phyloP scores from a whole-genome alignment of 1,140 invertebrate species.

The Sycophaga agraensis region DNA sequence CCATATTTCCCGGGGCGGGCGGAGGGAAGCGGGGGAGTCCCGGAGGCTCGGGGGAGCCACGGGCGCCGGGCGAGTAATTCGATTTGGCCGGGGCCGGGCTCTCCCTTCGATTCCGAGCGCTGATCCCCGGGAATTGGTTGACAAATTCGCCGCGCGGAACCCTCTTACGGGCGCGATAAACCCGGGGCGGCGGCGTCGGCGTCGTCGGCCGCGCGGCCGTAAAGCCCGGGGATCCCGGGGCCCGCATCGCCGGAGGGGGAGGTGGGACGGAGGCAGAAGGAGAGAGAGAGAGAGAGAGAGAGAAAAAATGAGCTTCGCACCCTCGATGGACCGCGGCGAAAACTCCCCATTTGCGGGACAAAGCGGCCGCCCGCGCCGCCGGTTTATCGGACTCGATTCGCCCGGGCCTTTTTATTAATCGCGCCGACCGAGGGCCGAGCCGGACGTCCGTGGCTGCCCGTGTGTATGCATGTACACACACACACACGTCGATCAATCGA shows the following conservation, averaged over 20 bases:
- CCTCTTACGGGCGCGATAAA: conserved; percentile 44
- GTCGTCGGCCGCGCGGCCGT: too few species aligned
- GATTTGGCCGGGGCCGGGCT: conserved; percentile 36
- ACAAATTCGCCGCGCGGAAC: conserved; percentile 36
- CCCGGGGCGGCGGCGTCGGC: too few species aligned
- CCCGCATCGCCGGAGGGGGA: conserved; percentile 14
- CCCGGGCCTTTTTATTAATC: not conserved
- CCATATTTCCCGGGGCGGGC: too few species aligned
- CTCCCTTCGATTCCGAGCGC: conserved; percentile 39
- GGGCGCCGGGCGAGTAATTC: conserved; percentile 40
- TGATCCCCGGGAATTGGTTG: conserved; percentile 43
- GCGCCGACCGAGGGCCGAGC: not conserved
- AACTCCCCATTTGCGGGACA: conserved; percentile 43
- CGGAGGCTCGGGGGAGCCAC: too few species aligned
- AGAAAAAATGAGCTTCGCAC: conserved; percentile 38
- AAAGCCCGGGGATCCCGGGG: too few species aligned
- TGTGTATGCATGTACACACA: not conserved
- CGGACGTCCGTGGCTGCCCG: too few species aligned
- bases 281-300: not conserved
- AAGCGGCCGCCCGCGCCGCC: conserved; percentile 34
- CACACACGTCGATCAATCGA: conserved; percentile 1
- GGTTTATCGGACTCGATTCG: conserved; percentile 20
- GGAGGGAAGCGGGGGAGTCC: too few species aligned
- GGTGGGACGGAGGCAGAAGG: not conserved
- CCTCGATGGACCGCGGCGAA: conserved; percentile 35